Evolutionary conservation across 2,888 invertebrate species (phyloP).

Genomic region (Drosophila acutilabella): DNA sequence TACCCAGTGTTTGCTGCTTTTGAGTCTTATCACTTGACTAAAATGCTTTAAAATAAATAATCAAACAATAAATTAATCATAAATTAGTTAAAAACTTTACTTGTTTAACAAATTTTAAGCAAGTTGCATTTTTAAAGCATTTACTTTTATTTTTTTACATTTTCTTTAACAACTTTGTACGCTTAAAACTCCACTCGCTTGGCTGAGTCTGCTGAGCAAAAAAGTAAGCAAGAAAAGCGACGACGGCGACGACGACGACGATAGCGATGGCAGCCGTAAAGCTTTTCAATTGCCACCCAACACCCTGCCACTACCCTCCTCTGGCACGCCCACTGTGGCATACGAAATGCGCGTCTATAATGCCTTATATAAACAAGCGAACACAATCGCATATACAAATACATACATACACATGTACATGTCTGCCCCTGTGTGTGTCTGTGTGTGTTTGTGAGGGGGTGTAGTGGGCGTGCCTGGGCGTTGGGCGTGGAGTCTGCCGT

Average conservation of each 20-base stretch:
- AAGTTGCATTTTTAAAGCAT: background rate
- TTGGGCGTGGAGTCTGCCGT: conserved; percentile 45
- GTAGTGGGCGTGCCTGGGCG: conserved; percentile 37
- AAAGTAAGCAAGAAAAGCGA: conserved; percentile 70
- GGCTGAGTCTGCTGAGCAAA: conserved; percentile 51
- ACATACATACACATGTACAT: conserved; percentile 14
- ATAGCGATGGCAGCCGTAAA: conserved; percentile 65
- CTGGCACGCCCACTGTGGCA: conserved; percentile 19
- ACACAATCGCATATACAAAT: conserved; percentile 18
- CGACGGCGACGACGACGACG: conserved; percentile 31
- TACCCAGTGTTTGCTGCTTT: too few relatives aligned
- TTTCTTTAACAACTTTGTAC: conserved; percentile 5
- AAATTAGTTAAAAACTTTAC: too few relatives aligned
- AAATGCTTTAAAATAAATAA: too few relatives aligned
- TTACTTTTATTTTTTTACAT: background rate
- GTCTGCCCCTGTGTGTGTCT: conserved; percentile 18
- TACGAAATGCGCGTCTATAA: conserved; percentile 74
- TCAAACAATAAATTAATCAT: too few relatives aligned
- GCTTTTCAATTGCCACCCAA: conserved; percentile 81
- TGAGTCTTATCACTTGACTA: too few relatives aligned
- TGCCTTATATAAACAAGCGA: conserved; percentile 74
- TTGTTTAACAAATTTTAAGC: too few relatives aligned
- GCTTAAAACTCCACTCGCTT: conserved; percentile 25
- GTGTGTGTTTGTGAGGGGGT: conserved; percentile 39
- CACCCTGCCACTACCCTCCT: background rate